phyloP scores from a whole-genome alignment of 1,140 invertebrate species.

The Eumaeus atala region DNA sequence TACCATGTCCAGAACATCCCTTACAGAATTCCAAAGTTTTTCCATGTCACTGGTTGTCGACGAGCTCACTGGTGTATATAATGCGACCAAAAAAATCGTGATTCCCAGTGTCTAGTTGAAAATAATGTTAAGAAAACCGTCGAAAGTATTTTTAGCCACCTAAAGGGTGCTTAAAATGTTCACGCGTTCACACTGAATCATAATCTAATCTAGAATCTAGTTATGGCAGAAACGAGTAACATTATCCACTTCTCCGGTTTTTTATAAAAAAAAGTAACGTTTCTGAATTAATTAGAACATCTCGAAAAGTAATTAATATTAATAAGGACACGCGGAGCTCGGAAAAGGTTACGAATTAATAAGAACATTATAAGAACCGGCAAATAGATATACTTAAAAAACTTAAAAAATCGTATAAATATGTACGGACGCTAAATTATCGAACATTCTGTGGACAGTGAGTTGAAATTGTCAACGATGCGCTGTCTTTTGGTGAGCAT shows the following conservation, averaged over 20 bases:
- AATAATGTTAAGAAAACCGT: no score
- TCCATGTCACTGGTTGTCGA: no score
- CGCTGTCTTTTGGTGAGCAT: constrained; percentile 1
- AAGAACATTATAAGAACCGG: constrained; percentile 4
- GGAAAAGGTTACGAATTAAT: constrained; percentile 7
- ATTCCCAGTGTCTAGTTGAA: no score
- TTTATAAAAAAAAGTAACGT: background rate
- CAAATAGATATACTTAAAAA: background rate
- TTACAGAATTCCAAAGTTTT: no score
- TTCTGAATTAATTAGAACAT: background rate
- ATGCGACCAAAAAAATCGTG: no score
- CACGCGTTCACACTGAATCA: no score
- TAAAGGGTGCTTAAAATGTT: no score
- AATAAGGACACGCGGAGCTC: background rate
- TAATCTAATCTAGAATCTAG: no score
- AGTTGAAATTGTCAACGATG: background rate
- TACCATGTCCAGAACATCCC: no score
- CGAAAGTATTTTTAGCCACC: no score
- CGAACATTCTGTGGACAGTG: background rate
- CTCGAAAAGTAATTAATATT: background rate
- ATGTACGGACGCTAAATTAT: background rate
- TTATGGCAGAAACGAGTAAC: background rate
- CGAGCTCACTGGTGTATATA: no score
- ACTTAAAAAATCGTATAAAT: constrained; percentile 6
- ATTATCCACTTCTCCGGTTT: background rate